Conservation (phyloP, 2,113 vertebrate species). For the Phaetusa simplex region DNA sequence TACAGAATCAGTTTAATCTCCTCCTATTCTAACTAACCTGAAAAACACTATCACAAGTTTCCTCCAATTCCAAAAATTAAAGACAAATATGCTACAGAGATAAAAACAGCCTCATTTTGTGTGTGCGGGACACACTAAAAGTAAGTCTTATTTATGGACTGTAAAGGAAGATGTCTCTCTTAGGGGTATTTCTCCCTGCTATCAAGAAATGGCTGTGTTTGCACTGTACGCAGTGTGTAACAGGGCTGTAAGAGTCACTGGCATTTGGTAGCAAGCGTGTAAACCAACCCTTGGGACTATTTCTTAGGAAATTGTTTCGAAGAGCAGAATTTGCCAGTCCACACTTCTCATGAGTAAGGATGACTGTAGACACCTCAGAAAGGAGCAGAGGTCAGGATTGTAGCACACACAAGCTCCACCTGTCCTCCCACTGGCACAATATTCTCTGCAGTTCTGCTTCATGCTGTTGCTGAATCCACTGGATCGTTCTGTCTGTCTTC, state of each 20-base stretch:
- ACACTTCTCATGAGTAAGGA: neutral
- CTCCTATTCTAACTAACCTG: neutral
- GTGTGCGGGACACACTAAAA: neutral
- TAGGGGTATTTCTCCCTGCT: neutral
- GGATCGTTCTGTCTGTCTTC: neutral
- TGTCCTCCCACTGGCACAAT: neutral
- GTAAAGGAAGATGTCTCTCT: neutral
- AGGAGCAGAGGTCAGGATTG: neutral
- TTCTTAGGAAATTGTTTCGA: neutral
- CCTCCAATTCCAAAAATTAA: constrained; percentile 19
- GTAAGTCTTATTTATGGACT: neutral
- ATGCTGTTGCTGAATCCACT: neutral
- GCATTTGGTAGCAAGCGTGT: neutral
- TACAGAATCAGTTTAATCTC: constrained; percentile 21
- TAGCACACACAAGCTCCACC: neutral
- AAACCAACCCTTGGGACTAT: neutral
- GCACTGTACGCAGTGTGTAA: neutral
- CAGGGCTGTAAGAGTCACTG: neutral
- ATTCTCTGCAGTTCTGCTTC: neutral
- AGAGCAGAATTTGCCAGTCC: neutral
- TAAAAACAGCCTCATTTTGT: neutral
- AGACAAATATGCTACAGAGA: constrained; percentile 7
- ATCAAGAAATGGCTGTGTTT: neutral
- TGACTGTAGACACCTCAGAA: neutral
- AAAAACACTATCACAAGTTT: neutral